These are phyloP conservation scores for Mus caroli DNA, from an alignment of 2,797 vertebrate species.

Conservation along the genomic window DNA sequence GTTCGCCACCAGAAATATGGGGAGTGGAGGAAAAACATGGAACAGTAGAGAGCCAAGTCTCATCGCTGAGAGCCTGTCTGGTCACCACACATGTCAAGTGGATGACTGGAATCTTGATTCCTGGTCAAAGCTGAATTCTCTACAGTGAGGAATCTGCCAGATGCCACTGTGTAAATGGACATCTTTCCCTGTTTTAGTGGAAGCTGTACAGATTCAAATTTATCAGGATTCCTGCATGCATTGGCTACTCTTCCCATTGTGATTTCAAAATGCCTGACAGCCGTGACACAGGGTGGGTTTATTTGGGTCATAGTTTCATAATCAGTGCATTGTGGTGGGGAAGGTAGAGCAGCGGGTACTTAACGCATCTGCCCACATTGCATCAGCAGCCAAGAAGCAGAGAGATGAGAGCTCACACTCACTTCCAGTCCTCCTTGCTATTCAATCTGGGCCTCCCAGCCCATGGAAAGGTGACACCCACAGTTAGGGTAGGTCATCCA, in stretches of 20 bases:
- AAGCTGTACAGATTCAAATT: conserved; percentile 5
- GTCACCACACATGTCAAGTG: neutral
- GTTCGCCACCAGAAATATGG: neutral
- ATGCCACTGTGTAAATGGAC: neutral
- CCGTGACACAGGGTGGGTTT: neutral
- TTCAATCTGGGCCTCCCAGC: neutral
- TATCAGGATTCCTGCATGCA: neutral
- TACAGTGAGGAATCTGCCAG: neutral
- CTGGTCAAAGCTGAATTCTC: conserved; percentile 34
- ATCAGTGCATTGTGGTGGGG: neutral
- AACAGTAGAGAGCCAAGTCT: neutral
- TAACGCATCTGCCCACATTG: neutral
- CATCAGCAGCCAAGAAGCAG: neutral
- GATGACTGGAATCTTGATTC: neutral
- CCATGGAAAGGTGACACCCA: neutral
- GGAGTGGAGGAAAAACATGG: neutral
- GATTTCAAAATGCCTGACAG: neutral
- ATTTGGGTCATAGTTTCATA: neutral
- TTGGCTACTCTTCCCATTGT: neutral
- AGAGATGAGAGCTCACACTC: neutral
- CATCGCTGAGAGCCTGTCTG: neutral
- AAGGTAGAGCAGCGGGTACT: too few species aligned
- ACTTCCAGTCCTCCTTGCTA: neutral
- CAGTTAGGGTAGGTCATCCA: neutral
- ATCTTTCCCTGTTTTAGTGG: neutral